Conservation (phyloP, 2,888 invertebrate genomes). For the Furcula furcula region DNA sequence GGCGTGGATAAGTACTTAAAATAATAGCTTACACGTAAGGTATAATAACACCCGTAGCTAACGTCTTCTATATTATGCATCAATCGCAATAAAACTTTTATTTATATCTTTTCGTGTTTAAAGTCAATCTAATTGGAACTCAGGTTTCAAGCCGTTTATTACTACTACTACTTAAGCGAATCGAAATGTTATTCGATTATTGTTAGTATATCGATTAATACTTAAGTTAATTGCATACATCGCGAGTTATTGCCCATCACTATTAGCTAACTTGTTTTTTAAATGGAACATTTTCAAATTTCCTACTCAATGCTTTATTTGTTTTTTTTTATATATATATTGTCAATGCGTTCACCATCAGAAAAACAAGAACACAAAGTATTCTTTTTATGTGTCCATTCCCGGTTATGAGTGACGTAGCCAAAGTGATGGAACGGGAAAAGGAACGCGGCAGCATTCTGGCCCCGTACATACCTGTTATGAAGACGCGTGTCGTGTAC, state of each 20-base stretch:
- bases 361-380: slow-evolving; percentile 28
- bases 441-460: slow-evolving; percentile 32
- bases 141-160: slow-evolving; percentile 17
- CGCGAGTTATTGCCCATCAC: slow-evolving; percentile 9
- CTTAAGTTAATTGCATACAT: slow-evolving; percentile 17
- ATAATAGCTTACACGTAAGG: neutral
- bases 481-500: slow-evolving; percentile 46
- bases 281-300: too few relatives aligned
- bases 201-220: slow-evolving; percentile 25
- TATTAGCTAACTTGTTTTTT: too few relatives aligned
- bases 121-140: slow-evolving; percentile 22
- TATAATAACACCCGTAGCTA: slow-evolving; percentile 6
- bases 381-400: slow-evolving; percentile 31
- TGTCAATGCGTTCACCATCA: too few relatives aligned
- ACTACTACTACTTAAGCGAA: slow-evolving; percentile 16
- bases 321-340: too few relatives aligned
- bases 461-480: slow-evolving; percentile 38
- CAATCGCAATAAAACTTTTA: slow-evolving; percentile 17
- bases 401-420: slow-evolving; percentile 34
- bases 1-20: too few relatives aligned
- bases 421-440: slow-evolving; percentile 40
- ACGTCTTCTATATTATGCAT: slow-evolving; percentile 8
- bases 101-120: slow-evolving; percentile 24
- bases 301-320: too few relatives aligned
- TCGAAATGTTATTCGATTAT: slow-evolving; percentile 25